A percentile compares a stretch with the other conserved stretches of the same genome.
These are phyloP conservation scores for Eustalomyia histrio DNA, from an alignment of 2,888 invertebrate species.

Conservation along the genomic window DNA sequence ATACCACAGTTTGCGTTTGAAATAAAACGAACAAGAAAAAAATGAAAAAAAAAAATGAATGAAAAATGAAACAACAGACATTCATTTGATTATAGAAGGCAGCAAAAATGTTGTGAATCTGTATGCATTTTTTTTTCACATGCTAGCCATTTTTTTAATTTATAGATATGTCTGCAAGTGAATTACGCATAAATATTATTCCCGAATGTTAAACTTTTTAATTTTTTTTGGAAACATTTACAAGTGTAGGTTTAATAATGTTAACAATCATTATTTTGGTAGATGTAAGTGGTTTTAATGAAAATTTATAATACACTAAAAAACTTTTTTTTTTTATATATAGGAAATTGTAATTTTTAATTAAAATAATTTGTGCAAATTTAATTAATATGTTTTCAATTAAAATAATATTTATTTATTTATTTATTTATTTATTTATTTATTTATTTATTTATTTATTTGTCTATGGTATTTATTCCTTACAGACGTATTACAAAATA, in stretches of 20 bases:
- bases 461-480: no score
- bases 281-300: conserved; percentile 25
- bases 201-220: neutral
- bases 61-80: conserved; percentile 9
- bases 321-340: no score
- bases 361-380: no score
- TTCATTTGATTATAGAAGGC: neutral
- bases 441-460: no score
- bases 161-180: conserved; percentile 54
- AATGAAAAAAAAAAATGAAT: conserved; percentile 1
- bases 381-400: no score
- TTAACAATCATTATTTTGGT: conserved; percentile 36
- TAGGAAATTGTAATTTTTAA: no score
- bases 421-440: no score
- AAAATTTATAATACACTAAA: no score
- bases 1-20: conserved; percentile 48
- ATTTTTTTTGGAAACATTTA: neutral
- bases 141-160: conserved; percentile 35
- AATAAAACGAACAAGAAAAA: conserved; percentile 33
- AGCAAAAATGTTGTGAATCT: neutral
- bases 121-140: neutral
- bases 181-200: conserved; percentile 49
- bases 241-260: neutral
- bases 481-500: no score
- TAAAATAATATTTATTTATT: no score